Evolutionary conservation across 1,140 invertebrate genomes (phyloP).

Genomic region (Trichoplusia ni): DNA sequence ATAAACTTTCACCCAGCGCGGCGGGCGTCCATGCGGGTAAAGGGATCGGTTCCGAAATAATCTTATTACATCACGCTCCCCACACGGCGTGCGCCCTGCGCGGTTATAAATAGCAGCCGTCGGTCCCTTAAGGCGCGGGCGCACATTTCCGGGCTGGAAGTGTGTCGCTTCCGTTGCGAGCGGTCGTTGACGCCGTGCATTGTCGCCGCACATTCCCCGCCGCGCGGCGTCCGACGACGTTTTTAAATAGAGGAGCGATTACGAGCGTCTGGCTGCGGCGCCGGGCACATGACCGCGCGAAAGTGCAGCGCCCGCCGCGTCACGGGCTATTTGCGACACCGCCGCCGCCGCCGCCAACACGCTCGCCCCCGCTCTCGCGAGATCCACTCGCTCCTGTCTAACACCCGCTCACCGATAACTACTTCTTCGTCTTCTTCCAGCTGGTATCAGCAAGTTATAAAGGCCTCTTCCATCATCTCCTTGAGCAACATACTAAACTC

Average conservation of each 20-base stretch:
- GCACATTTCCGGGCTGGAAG: conserved; percentile 79
- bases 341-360: conserved; percentile 39
- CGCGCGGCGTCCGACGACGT: conserved; percentile 65
- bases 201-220: conserved; percentile 76
- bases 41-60: conserved; percentile 57
- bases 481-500: no score
- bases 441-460: no score
- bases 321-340: conserved; percentile 76
- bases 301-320: conserved; percentile 77
- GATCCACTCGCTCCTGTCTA: neutral
- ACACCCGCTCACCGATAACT: neutral
- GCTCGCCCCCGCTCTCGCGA: neutral
- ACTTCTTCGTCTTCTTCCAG: no score
- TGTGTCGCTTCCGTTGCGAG: conserved; percentile 76
- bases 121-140: conserved; percentile 78
- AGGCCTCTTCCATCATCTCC: no score
- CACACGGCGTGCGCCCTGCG: conserved; percentile 48
- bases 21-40: conserved; percentile 24
- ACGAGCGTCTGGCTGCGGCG: conserved; percentile 75
- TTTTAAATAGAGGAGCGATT: conserved; percentile 79
- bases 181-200: conserved; percentile 77
- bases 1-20: neutral
- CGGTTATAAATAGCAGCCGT: conserved; percentile 71
- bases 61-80: conserved; percentile 59
- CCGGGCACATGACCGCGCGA: conserved; percentile 76